Conservation (phyloP, 2,797 vertebrate species). For the Sphenodon punctatus region DNA sequence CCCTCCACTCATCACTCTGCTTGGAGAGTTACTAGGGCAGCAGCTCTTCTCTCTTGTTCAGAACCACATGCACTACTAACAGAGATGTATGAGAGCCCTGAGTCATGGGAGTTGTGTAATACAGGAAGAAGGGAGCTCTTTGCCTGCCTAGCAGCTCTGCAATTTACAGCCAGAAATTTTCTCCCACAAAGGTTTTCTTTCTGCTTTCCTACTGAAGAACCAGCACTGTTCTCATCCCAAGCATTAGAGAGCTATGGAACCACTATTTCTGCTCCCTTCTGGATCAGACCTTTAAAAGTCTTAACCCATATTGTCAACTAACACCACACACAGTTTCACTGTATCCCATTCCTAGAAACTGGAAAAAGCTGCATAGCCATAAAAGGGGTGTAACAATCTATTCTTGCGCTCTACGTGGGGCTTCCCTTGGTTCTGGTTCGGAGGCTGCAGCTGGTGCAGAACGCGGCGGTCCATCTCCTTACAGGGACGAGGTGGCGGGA, state of each 20-base stretch:
- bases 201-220: not conserved
- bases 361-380: not conserved
- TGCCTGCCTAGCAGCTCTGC: not conserved
- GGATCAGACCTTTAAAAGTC: not conserved
- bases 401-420: too few relatives aligned
- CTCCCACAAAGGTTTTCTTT: not conserved
- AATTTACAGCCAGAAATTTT: not conserved
- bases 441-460: too few relatives aligned
- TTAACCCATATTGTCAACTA: accelerated
- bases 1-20: slow-evolving; percentile 57
- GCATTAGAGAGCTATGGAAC: not conserved
- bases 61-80: not conserved
- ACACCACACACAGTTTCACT: not conserved
- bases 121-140: not conserved
- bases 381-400: not conserved
- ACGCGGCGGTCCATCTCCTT: too few relatives aligned
- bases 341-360: slow-evolving; percentile 17
- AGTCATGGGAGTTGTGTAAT: not conserved
- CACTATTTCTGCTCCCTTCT: accelerated
- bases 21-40: slow-evolving; percentile 40
- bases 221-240: not conserved
- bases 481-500: too few relatives aligned
- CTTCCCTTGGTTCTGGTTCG: too few relatives aligned
- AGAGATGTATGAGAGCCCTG: slow-evolving; percentile 15
- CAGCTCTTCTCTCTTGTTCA: slow-evolving; percentile 27